phyloP scores from a whole-genome alignment of 2,797 vertebrate species.

The Chiloscyllium punctatum region DNA sequence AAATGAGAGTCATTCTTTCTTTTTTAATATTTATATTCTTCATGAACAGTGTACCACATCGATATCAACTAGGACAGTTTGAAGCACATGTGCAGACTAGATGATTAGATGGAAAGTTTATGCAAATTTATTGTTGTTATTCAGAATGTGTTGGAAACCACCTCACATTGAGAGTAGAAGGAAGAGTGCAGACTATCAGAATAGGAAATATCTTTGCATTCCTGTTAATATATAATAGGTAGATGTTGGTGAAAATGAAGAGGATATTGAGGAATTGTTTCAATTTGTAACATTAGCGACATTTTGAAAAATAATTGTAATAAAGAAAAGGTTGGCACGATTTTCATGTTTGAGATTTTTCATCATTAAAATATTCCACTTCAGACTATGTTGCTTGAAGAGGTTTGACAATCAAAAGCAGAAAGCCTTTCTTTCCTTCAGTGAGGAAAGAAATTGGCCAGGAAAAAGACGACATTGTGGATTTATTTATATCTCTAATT shows the following conservation, averaged over 20 bases:
- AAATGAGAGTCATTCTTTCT: not conserved
- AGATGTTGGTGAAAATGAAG: not conserved
- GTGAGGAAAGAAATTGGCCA: no score
- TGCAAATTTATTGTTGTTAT: not conserved
- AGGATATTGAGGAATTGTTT: not conserved
- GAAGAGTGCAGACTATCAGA: not conserved
- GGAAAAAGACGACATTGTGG: no score
- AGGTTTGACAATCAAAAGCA: not conserved
- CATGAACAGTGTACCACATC: not conserved
- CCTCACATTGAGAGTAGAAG: not conserved
- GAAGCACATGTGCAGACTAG: not conserved
- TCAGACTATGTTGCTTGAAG: not conserved
- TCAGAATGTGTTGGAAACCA: not conserved
- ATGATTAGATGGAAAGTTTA: not conserved
- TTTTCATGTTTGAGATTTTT: not conserved
- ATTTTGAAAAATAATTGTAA: no score
- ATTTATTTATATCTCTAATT: no score
- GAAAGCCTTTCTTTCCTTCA: no score
- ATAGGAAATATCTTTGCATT: not conserved
- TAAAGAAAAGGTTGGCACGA: not conserved
- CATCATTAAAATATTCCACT: conserved; percentile 12
- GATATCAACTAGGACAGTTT: not conserved
- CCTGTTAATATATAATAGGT: no score
- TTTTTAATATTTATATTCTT: not conserved
- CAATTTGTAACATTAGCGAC: not conserved